phyloP scores from a whole-genome alignment of 2,797 vertebrate species.

The Sitta carolinensis region DNA sequence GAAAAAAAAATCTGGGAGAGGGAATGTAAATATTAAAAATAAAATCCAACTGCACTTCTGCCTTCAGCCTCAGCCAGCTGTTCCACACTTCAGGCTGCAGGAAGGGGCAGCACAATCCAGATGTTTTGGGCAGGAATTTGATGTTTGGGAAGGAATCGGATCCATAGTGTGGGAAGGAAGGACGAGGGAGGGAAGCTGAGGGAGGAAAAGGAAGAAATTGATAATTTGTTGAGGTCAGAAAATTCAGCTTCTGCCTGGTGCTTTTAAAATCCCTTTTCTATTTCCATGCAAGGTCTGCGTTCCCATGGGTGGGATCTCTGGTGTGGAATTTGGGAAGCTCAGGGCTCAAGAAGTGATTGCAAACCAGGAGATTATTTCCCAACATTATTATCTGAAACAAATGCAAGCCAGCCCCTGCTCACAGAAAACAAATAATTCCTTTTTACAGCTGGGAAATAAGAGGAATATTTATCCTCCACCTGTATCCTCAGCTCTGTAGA shows the following conservation, averaged over 20 bases:
- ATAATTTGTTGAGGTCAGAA: not conserved
- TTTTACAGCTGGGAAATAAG: not conserved
- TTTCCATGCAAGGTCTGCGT: not conserved
- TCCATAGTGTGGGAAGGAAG: not conserved
- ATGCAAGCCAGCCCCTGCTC: not conserved
- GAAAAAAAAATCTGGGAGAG: not conserved
- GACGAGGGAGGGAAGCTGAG: not conserved
- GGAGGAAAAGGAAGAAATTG: not conserved
- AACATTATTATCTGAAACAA: not conserved
- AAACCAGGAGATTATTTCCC: not conserved
- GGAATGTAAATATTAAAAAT: not conserved
- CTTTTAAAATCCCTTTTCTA: not conserved
- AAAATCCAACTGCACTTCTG: not conserved
- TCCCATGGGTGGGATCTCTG: rapidly evolving
- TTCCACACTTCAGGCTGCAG: not conserved
- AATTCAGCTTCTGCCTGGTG: not conserved
- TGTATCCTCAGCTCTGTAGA: not conserved
- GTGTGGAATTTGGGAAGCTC: not conserved
- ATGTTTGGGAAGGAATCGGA: not conserved
- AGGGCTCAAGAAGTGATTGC: not conserved
- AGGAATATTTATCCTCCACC: not conserved
- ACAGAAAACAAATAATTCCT: not conserved
- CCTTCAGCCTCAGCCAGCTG: not conserved
- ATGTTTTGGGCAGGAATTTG: not conserved
- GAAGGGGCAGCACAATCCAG: not conserved